phyloP scores from a whole-genome alignment of 2,113 vertebrate genomes.

The Periophthalmus modestus region DNA sequence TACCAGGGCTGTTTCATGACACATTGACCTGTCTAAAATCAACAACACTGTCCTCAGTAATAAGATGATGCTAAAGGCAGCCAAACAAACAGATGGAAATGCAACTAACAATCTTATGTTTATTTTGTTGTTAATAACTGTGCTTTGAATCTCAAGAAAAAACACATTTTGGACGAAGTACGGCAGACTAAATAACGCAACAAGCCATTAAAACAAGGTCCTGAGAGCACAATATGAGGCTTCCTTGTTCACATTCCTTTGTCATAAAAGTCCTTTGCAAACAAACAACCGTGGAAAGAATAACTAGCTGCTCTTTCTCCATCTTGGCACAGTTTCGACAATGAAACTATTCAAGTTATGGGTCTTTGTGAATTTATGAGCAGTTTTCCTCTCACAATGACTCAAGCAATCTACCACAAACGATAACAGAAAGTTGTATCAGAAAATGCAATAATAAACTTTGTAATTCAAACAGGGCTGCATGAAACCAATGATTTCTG shows the following conservation, averaged over 20 bases:
- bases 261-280: conserved; percentile 11
- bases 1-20: conserved; percentile 13
- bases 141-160: neutral
- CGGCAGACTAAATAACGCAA: neutral
- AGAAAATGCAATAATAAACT: neutral
- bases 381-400: neutral
- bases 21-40: conserved; percentile 21
- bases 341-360: neutral
- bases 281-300: conserved; percentile 7
- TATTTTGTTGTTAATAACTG: neutral
- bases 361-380: neutral
- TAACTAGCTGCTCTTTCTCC: conserved; percentile 4
- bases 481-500: neutral
- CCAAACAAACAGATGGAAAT: too few relatives aligned
- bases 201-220: neutral
- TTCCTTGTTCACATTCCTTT: conserved; percentile 7
- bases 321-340: conserved; percentile 12
- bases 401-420: neutral
- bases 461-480: neutral
- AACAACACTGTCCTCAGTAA: neutral
- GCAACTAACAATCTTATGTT: too few relatives aligned
- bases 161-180: neutral
- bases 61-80: neutral
- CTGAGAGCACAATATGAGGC: neutral
- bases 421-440: neutral